Percentiles rank a stretch among this genome's conserved stretches.
phyloP scores from a whole-genome alignment of 2,888 invertebrate species.

The Andrena praecox region DNA sequence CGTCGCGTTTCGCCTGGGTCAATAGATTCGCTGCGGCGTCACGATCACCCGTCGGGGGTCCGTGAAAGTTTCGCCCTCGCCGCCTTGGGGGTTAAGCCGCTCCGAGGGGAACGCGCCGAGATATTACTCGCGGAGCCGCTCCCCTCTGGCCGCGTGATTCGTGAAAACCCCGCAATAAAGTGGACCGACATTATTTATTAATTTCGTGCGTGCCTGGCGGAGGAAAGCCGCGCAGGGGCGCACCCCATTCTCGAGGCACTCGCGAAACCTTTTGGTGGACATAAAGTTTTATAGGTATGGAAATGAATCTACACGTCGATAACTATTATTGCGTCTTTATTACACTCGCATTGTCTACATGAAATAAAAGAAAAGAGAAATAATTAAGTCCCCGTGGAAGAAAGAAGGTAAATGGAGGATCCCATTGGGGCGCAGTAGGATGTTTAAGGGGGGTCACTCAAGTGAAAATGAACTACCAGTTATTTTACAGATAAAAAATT shows the following conservation, averaged over 20 bases:
- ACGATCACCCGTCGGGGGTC: conserved; percentile 17
- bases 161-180: conserved; percentile 67
- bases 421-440: conserved; percentile 1
- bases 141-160: conserved; percentile 55
- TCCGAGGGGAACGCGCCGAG: conserved; percentile 37
- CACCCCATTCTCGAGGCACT: no score
- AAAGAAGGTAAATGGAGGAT: background rate
- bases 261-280: no score
- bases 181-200: conserved; percentile 73
- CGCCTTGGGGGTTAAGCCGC: conserved; percentile 66
- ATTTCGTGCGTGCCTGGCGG: conserved; percentile 62
- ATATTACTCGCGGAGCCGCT: conserved; percentile 59
- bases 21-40: conserved; percentile 51
- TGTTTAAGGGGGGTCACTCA: no score
- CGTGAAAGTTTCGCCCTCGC: conserved; percentile 67
- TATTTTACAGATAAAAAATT: no score
- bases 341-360: no score
- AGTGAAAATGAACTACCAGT: no score
- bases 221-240: conserved; percentile 25
- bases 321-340: no score
- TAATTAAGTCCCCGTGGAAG: conserved; percentile 1
- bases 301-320: no score
- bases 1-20: conserved; percentile 70
- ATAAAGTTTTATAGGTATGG: no score
- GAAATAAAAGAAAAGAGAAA: no score